Conservation (phyloP, 2,888 invertebrate species). For the Plebejus melissa region DNA sequence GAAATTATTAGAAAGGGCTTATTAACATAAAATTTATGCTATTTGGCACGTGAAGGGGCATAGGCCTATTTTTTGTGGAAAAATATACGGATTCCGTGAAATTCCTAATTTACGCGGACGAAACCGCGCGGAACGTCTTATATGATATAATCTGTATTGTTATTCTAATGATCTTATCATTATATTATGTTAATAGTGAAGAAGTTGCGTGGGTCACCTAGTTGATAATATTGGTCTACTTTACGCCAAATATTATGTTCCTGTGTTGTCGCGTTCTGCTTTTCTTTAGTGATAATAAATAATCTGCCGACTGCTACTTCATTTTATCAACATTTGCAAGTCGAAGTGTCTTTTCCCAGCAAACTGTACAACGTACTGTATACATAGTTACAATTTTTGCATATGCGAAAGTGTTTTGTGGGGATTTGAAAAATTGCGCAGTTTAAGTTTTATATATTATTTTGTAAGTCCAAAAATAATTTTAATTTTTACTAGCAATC, state of each 20-base stretch:
- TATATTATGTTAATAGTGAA: not conserved
- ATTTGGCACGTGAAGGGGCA: no score
- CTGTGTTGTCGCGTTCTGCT: constrained; percentile 12
- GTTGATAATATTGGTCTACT: constrained; percentile 4
- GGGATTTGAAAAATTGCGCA: not conserved
- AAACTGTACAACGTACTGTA: not conserved
- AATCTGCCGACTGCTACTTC: constrained; percentile 7
- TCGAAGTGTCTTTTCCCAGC: constrained; percentile 15
- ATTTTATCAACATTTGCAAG: constrained; percentile 14
- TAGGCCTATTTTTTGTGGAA: no score
- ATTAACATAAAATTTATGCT: no score
- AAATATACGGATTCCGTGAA: no score
- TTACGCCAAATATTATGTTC: not conserved
- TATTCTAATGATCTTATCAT: not conserved
- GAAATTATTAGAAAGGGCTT: no score
- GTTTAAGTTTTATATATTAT: not conserved
- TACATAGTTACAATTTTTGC: not conserved
- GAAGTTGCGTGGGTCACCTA: not conserved
- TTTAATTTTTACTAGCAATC: not conserved
- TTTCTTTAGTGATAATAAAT: constrained; percentile 10
- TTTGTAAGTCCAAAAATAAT: not conserved
- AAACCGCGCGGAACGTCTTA: no score
- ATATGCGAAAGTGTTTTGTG: not conserved
- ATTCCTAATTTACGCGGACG: no score
- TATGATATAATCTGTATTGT: no score